Conservation (phyloP, 2,888 invertebrate species). For the Xanthia togata region DNA sequence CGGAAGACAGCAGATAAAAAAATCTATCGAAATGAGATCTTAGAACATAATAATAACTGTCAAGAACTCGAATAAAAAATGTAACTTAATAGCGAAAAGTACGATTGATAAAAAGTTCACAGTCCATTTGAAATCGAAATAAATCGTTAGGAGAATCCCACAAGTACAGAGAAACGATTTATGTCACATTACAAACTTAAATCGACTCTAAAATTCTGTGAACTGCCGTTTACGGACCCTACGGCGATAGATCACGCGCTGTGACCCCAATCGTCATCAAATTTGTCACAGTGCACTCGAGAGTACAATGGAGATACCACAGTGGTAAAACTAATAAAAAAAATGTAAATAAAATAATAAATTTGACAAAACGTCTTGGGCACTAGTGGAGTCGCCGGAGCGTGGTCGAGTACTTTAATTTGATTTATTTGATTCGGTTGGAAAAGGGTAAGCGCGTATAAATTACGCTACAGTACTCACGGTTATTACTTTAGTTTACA, state of each 20-base stretch:
- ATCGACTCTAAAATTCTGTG: slow-evolving; percentile 87
- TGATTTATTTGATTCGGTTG: slow-evolving; percentile 88
- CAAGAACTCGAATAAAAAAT: slow-evolving; percentile 53
- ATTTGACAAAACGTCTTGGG: slow-evolving; percentile 91
- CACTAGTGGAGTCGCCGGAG: slow-evolving; percentile 85
- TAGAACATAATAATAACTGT: slow-evolving; percentile 39
- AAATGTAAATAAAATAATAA: slow-evolving; percentile 90
- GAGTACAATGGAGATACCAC: slow-evolving; percentile 84
- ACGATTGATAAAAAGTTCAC: slow-evolving; percentile 59
- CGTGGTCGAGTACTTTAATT: slow-evolving; percentile 88
- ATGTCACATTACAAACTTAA: slow-evolving; percentile 85
- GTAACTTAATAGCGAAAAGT: slow-evolving; percentile 44
- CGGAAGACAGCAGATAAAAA: slow-evolving; percentile 14
- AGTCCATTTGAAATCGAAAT: slow-evolving; percentile 66
- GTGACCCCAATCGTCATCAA: slow-evolving; percentile 89
- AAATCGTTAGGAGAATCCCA: slow-evolving; percentile 80
- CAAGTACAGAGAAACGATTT: slow-evolving; percentile 84
- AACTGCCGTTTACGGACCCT: slow-evolving; percentile 86
- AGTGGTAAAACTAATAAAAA: slow-evolving; percentile 87
- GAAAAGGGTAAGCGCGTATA: slow-evolving; percentile 87
- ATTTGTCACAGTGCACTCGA: slow-evolving; percentile 90
- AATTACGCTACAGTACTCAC: slow-evolving; percentile 81
- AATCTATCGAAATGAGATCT: slow-evolving; percentile 19
- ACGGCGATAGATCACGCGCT: slow-evolving; percentile 84
- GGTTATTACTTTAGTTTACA: slow-evolving; percentile 67